Base-by-base conservation (phyloP, 1,140 invertebrate genomes). In the Heterodera carotae region DNA sequence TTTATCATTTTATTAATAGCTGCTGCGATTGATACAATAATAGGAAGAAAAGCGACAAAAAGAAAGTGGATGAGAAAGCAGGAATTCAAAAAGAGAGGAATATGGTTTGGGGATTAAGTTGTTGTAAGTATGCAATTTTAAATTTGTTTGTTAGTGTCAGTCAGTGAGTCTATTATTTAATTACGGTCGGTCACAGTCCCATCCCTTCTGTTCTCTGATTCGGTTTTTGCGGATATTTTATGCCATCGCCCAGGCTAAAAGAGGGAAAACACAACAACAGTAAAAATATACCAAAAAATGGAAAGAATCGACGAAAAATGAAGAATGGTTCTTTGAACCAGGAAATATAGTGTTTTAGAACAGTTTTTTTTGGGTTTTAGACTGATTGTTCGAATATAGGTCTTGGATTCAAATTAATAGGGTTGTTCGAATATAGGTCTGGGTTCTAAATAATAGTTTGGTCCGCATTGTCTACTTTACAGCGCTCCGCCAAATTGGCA, bases 201-300 rank as follows among this genome's bases (percentile, higher is more conserved):
- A 56, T 56, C 22, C 48, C 48, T 18, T 48, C 36, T 48, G 34
- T 60, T 27, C 34, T 77, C 1, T 25, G 39, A 43, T 43, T 77
- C 25, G 33, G 5, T 76, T 39, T 72, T 64, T 80, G 77, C 12
- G 78, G 78, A 43, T 64, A 79, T 25, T 80, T 34, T n/a, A 81
- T 10, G 29, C 78, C 78, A 81, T 81, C 76, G 59, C 78, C 78
- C 66, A n/a, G 18, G 27, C 78, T 79, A 31, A 0, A 76, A 76
- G 43, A 43, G 27, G 34, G 25, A n/a, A 18, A 8, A n/a, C 39
- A 18, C 29, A 39, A 43, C 36, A 34, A 76, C 36, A 56, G 6
- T 72, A 68, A 76, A 78, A 10, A 79, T 43, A 18, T 64, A 5
- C 7, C 3, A 81, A 83, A 8, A 12, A 43, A 43, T 43, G 39